Evolutionary conservation across 2,797 vertebrate genomes (phyloP).

Genomic region (Pantherophis alleghaniensis): DNA sequence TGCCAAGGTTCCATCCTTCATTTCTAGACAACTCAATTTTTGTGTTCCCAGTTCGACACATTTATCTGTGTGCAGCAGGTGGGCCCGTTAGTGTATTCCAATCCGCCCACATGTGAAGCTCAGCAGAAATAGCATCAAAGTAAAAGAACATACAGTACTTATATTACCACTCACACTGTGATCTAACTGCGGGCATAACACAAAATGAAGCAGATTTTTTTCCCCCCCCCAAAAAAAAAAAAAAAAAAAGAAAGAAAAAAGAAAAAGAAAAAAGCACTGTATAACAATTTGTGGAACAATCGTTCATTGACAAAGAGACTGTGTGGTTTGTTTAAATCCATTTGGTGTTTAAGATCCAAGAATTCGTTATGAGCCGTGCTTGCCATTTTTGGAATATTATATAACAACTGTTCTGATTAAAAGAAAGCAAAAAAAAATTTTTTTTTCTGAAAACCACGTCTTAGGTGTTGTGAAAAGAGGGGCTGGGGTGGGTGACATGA

Average conservation of each 20-base stretch:
- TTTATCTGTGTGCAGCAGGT: slow-evolving; percentile 61
- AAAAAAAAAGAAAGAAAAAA: not conserved
- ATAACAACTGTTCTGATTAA: not conserved
- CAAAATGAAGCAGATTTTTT: slow-evolving; percentile 44
- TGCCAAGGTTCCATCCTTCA: slow-evolving; percentile 42
- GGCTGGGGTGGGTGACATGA: not conserved
- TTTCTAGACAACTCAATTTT: slow-evolving; percentile 62
- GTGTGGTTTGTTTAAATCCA: not conserved
- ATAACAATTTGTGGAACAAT: slow-evolving; percentile 38
- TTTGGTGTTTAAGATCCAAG: slow-evolving; percentile 4
- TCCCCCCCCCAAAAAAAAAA: rapidly evolving
- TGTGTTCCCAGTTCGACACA: slow-evolving; percentile 55
- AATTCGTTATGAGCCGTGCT: not conserved
- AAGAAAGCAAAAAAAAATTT: not conserved
- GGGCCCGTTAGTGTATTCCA: slow-evolving; percentile 64
- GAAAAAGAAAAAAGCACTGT: not conserved
- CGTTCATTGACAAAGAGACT: slow-evolving; percentile 33
- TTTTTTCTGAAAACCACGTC: slow-evolving; percentile 17
- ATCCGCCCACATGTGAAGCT: slow-evolving; percentile 61
- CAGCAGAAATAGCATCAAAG: slow-evolving; percentile 65
- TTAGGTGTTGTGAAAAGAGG: not conserved
- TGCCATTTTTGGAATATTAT: slow-evolving; percentile 20
- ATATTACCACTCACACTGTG: slow-evolving; percentile 50
- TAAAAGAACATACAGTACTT: slow-evolving; percentile 66
- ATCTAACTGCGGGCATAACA: slow-evolving; percentile 56